Conservation (phyloP, 1,140 invertebrate genomes). For the Nomia melanderi region DNA sequence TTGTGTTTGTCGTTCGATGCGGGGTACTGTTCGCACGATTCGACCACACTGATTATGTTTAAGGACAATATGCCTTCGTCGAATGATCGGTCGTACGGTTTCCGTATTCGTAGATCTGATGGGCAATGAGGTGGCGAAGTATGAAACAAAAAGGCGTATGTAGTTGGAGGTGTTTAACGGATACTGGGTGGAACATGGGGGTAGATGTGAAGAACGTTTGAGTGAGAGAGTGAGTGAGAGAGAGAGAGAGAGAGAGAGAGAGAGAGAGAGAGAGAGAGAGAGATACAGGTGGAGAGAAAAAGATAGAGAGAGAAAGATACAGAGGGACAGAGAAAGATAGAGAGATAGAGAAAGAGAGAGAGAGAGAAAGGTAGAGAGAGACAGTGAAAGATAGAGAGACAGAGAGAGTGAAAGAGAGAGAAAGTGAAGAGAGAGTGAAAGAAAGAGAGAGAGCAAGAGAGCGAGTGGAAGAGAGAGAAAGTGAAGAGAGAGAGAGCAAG, state of each 20-base stretch:
- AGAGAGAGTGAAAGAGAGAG: no score
- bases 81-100: background rate
- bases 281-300: no score
- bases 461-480: no score
- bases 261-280: no score
- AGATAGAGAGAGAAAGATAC: no score
- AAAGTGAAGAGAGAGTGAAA: no score
- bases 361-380: background rate
- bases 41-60: background rate
- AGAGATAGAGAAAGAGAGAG: constrained; percentile 10
- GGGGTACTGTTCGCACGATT: background rate
- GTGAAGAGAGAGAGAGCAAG: constrained; percentile 7
- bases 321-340: no score
- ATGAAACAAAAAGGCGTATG: no score
- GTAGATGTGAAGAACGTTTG: background rate
- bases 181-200: background rate
- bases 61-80: background rate
- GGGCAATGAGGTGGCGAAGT: background rate
- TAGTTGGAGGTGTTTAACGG: background rate
- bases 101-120: background rate
- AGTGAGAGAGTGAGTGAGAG: no score
- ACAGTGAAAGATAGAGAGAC: no score
- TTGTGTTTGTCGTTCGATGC: background rate
- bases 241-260: no score
- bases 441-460: no score